Evolutionary conservation across 2,888 invertebrate species (phyloP), one percentile per base, ranked within the genome.

Genomic region (Pristionchus exspectatus): DNA sequence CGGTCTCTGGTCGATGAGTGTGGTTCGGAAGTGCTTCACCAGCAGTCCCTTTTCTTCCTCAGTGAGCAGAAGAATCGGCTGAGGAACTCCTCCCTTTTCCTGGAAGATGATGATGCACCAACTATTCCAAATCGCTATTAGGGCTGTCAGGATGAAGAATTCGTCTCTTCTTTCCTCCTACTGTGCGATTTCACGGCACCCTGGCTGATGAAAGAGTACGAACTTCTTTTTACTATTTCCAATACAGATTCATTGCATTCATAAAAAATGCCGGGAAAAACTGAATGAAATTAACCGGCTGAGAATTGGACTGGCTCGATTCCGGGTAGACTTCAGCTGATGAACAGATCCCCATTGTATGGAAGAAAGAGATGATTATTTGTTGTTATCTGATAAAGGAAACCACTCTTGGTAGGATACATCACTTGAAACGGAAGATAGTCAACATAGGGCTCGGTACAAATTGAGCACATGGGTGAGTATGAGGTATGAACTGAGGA

Each of bases 1-100:
- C 12, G 91, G 90, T 44, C 89, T 89, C 81, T 91, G 90, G 0
- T 56, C 88, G 12, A 89, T 21, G 69, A 91, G 87, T 33, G 90
- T 90, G 2, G 16, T 59, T 50, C 90, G 54, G 63, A 81, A 90
- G 74, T 90, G 90, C 12, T 56, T 54, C n/a, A 24, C 33, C 30
- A 88, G 50, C 74, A 88, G 18, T 56, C 27, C 30, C 56, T 88
- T 88, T 56, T 88, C 87, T 9, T 56, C 56, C 14, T 88, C 74
- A n/a, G 87, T 74, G 18, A 88, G 30, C n/a, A 54, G 74, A 0
- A 88, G 33, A 1, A 63, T 24, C 2, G 87, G 87, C 24, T 44
- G 87, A n/a, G 87, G 84, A 30, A 59, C 59, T 9, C 84, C 84
- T 1, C 33, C 27, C 24, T 85, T 85, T 21, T 85, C 84, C 84